Evolutionary conservation across 2,888 invertebrate genomes (phyloP).

Genomic region (Arctia plantaginis): DNA sequence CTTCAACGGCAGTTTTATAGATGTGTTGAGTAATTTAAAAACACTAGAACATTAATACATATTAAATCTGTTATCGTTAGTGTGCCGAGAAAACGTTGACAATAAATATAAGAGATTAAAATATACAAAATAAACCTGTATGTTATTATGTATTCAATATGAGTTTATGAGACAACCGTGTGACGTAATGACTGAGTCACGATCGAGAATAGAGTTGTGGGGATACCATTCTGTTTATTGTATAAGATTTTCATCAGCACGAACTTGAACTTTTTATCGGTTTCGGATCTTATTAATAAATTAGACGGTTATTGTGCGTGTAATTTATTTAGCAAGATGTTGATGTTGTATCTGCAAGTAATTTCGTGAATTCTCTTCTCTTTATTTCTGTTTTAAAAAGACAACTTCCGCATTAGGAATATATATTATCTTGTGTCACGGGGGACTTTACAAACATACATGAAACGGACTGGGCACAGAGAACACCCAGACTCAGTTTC

Average conservation of each 20-base stretch:
- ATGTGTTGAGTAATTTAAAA: background rate
- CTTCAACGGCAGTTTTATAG: background rate
- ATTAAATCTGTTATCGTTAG: constrained; percentile 13
- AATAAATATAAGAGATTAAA: constrained; percentile 7
- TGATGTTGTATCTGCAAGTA: background rate
- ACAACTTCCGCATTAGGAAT: too few species aligned
- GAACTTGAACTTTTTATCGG: constrained; percentile 25
- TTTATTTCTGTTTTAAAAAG: too few species aligned
- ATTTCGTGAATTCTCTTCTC: background rate
- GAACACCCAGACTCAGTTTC: too few species aligned
- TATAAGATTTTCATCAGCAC: constrained; percentile 42
- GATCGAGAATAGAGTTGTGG: constrained; percentile 56
- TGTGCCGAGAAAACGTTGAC: constrained; percentile 14
- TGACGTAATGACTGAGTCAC: constrained; percentile 68
- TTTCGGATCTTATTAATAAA: constrained; percentile 21
- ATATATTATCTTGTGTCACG: too few species aligned
- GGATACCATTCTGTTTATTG: constrained; percentile 48
- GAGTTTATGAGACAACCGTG: constrained; percentile 47
- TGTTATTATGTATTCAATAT: constrained; percentile 41
- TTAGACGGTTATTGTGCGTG: constrained; percentile 18
- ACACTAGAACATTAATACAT: background rate
- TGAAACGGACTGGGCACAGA: too few species aligned
- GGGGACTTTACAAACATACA: too few species aligned
- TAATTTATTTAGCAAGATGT: background rate
- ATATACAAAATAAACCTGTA: constrained; percentile 28